phyloP scores from a whole-genome alignment of 2,797 vertebrate genomes.

The Eidolon dupreanum region DNA sequence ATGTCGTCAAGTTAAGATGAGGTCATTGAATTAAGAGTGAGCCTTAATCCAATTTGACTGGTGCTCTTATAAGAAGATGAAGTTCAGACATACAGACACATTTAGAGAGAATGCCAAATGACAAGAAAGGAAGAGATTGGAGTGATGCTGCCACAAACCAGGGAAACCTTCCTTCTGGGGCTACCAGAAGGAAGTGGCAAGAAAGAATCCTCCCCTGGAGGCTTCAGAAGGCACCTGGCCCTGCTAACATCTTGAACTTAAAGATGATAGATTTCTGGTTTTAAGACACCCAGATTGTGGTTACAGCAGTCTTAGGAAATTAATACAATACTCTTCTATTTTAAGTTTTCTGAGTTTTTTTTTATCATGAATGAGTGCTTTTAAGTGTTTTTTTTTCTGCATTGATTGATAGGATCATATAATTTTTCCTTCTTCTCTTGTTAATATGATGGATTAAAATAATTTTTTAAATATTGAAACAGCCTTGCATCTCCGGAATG shows the following conservation, averaged over 20 bases:
- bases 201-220: neutral
- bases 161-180: neutral
- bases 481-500: neutral
- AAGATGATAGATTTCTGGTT: neutral
- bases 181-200: neutral
- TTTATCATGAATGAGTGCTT: neutral
- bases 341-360: neutral
- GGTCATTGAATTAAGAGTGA: neutral
- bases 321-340: neutral
- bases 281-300: neutral
- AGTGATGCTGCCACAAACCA: neutral
- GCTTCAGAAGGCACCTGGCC: neutral
- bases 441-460: neutral
- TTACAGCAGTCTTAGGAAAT: neutral
- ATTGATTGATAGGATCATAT: neutral
- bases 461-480: too few species aligned
- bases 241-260: neutral
- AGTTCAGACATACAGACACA: neutral
- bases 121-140: neutral
- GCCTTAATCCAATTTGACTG: neutral
- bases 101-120: neutral
- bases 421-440: neutral
- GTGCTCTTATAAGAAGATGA: neutral
- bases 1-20: neutral
- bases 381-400: neutral